Evolutionary conservation across 2,888 invertebrate species (phyloP).

Genomic region (Odontothrips loti): DNA sequence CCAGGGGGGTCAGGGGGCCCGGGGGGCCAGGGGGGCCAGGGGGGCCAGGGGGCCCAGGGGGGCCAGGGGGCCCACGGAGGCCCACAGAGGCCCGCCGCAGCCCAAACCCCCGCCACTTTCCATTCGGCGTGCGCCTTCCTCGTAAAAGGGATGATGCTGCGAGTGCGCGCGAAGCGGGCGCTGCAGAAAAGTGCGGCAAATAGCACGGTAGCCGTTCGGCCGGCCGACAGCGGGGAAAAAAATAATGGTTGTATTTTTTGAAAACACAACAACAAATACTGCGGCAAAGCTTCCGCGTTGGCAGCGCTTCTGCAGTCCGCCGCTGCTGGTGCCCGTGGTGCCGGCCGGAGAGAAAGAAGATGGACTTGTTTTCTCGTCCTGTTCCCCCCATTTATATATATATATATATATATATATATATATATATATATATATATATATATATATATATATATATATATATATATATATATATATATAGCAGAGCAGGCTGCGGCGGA

Average conservation of each 20-base stretch:
- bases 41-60: too few species aligned
- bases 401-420: background rate
- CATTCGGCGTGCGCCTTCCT: background rate
- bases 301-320: background rate
- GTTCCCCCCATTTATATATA: background rate
- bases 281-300: background rate
- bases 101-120: background rate
- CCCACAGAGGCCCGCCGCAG: background rate
- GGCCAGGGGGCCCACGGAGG: background rate
- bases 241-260: too few species aligned
- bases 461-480: background rate
- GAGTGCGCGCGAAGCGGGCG: too few species aligned
- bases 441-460: background rate
- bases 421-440: background rate
- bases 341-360: background rate
- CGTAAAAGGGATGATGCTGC: background rate
- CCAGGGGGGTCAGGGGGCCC: background rate
- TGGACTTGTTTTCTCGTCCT: background rate
- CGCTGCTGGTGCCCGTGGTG: background rate
- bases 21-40: background rate
- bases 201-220: too few species aligned
- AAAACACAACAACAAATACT: background rate
- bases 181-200: too few species aligned
- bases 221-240: too few species aligned
- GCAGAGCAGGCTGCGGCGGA: background rate